Base-by-base conservation (phyloP, 2,113 vertebrate genomes). In the Scatophagus argus region DNA sequence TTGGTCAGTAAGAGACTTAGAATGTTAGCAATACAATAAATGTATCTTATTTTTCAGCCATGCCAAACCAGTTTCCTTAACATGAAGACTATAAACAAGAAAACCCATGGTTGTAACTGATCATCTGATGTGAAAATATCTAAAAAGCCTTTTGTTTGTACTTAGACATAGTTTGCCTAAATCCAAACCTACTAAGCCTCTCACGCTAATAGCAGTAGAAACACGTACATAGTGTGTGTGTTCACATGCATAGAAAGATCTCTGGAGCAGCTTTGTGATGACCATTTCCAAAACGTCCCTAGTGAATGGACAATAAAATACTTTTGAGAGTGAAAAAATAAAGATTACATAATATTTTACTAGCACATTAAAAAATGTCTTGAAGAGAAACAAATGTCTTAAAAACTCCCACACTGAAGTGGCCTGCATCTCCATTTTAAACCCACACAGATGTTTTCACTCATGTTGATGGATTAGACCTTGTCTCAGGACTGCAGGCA, bases 401-500 rank as follows among this genome's bases (percentile, higher is more conserved):
- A 1, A 41, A 39, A 68, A 41, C 49, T 8, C 8, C 44, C 17
- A 39, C 27, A 41, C 5, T 31, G 6, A 62, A 43, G n/a, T n/a
- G n/a, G n/a, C n/a, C 5, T 36, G 29, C 54, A 32, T n/a, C 55
- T 27, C 43, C 25, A 11, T 38, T 31, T 25, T 36, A 17, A 43
- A 49, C 34, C 44, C 54, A 49, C 41, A n/a, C 43, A 27, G 32
- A 63, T 58, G 39, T 41, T 67, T 41, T 43, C 55, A 31, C 63
- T 41, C 17, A 14, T 19, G 55, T 11, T 12, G 51, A 62, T 59
- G 66, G 73, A 70, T 78, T 62, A 66, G 47, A 64, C 8, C 21
- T 65, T 32, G 29, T 31, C 23, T 27, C 41, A 12, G 54, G 69
- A 14, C 67, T 3, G 39, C 73, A 75, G 51, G 62, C 72, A 10